A percentile compares a stretch with the other conserved stretches of the same genome.
These are phyloP conservation scores for Troilus luridus DNA, from an alignment of 2,888 invertebrate genomes.

Conservation along the genomic window DNA sequence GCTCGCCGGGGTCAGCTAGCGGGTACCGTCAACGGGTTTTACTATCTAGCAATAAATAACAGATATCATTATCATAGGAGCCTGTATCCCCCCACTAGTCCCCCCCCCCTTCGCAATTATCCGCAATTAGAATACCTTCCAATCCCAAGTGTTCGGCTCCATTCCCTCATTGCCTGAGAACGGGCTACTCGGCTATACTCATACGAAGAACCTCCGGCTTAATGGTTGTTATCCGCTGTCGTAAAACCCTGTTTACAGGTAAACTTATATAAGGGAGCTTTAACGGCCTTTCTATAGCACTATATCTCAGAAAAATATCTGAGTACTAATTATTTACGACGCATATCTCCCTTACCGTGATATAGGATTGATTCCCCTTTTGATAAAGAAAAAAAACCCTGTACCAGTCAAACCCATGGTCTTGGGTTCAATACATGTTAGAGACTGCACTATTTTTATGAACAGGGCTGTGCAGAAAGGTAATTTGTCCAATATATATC, in stretches of 20 bases:
- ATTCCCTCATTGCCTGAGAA: constrained; percentile 35
- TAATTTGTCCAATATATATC: too few relatives aligned
- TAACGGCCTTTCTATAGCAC: background rate
- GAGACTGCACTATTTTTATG: too few relatives aligned
- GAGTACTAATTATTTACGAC: background rate
- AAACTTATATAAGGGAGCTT: background rate
- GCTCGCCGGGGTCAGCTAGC: constrained; percentile 43
- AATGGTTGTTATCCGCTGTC: background rate
- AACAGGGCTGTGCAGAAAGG: too few relatives aligned
- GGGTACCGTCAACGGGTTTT: constrained; percentile 43
- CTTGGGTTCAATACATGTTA: too few relatives aligned
- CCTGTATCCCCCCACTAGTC: background rate
- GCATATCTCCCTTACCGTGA: background rate
- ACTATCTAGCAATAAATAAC: constrained; percentile 47
- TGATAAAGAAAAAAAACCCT: too few relatives aligned
- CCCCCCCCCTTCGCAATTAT: background rate
- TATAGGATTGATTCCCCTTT: background rate
- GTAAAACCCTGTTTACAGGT: constrained; percentile 30
- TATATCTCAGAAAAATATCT: background rate
- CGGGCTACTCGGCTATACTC: background rate
- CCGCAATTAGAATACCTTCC: constrained; percentile 40
- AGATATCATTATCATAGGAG: constrained; percentile 44
- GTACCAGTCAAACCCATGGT: too few relatives aligned
- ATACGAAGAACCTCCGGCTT: background rate
- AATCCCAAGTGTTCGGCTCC: constrained; percentile 6